phyloP scores from a whole-genome alignment of 2,113 vertebrate genomes.

The Elephantulus edwardii region DNA sequence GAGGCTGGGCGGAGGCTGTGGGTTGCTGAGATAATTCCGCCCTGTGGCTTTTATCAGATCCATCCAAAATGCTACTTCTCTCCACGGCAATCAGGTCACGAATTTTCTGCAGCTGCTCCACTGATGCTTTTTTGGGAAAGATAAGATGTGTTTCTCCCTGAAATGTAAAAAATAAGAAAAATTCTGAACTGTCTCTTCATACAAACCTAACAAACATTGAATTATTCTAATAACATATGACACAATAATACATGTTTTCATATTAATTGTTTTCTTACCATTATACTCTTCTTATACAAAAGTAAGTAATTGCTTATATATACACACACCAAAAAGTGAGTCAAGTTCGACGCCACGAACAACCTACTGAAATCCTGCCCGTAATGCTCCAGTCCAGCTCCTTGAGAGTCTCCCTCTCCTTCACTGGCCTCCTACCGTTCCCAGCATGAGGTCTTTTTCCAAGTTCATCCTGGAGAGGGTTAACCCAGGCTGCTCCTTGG shows the following conservation, averaged over 20 bases:
- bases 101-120: slow-evolving; percentile 91
- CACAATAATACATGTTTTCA: not conserved
- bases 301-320: not conserved
- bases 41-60: slow-evolving; percentile 61
- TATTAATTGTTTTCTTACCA: slow-evolving; percentile 3
- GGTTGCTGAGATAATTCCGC: slow-evolving; percentile 69
- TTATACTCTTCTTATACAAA: not conserved
- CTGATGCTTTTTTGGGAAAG: slow-evolving; percentile 93
- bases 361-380: too few relatives aligned
- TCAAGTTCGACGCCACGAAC: too few relatives aligned
- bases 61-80: slow-evolving; percentile 87
- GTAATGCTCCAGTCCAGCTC: too few relatives aligned
- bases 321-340: too few relatives aligned
- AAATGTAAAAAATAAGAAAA: slow-evolving; percentile 67
- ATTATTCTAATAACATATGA: not conserved
- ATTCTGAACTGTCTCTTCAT: slow-evolving; percentile 50
- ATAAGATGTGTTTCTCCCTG: slow-evolving; percentile 96
- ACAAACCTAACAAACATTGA: too few relatives aligned
- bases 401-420: too few relatives aligned
- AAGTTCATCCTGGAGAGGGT: too few relatives aligned
- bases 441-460: too few relatives aligned
- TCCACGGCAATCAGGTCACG: slow-evolving; percentile 92
- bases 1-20: not conserved
- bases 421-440: too few relatives aligned
- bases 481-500: too few relatives aligned